Conservation (phyloP, 2,797 vertebrate genomes). For the Centropyge bicolor region DNA sequence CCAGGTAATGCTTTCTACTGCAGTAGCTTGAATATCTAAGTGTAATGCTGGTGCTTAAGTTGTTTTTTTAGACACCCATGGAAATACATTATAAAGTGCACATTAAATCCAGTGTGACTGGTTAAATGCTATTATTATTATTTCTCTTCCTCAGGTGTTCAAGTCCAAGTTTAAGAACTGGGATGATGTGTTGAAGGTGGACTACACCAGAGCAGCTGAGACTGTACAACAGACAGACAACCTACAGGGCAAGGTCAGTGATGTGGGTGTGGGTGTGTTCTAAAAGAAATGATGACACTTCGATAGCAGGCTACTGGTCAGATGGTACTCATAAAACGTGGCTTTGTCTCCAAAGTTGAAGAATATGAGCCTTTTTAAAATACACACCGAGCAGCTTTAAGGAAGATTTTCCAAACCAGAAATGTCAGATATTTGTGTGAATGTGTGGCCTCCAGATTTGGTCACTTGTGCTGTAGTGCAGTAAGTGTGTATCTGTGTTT, state of each 20-base stretch:
- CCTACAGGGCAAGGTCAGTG: slow-evolving; percentile 88
- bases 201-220: slow-evolving; percentile 96
- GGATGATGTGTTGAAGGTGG: slow-evolving; percentile 96
- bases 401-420: neutral
- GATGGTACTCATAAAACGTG: neutral
- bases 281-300: neutral
- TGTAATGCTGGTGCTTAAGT: neutral
- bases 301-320: neutral
- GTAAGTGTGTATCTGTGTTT: slow-evolving; percentile 13
- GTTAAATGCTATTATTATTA: neutral
- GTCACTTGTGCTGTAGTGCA: neutral
- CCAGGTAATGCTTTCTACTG: slow-evolving; percentile 84
- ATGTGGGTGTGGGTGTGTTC: no score
- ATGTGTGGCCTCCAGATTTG: neutral
- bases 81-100: neutral
- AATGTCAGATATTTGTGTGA: neutral
- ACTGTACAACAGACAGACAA: slow-evolving; percentile 86
- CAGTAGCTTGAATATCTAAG: neutral
- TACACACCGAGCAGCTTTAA: neutral
- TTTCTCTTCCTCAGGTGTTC: slow-evolving; percentile 87
- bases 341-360: neutral
- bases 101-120: neutral
- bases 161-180: slow-evolving; percentile 99
- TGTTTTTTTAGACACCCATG: neutral
- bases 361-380: neutral